These are phyloP conservation scores for Ammospiza maritima DNA, from an alignment of 2,797 vertebrate species.

Conservation along the genomic window DNA sequence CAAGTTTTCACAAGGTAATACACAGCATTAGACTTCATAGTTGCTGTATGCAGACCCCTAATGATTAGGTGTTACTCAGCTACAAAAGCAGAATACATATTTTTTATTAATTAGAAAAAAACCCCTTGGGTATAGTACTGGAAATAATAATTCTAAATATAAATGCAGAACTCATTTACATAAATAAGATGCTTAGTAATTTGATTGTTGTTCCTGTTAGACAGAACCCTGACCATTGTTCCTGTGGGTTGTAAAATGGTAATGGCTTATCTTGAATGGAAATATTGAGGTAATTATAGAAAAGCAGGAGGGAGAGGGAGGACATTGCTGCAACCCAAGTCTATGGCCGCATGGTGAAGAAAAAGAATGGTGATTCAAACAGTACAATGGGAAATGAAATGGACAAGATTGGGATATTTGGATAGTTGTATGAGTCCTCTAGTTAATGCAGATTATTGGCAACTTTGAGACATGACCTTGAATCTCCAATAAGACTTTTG, in stretches of 20 bases:
- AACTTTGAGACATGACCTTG: background rate
- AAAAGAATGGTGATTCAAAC: background rate
- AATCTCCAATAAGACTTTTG: background rate
- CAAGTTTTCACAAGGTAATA: background rate
- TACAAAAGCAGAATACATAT: background rate
- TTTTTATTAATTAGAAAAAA: background rate
- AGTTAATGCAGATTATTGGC: background rate
- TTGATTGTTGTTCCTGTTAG: background rate
- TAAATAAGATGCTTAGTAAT: background rate
- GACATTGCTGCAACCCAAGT: background rate
- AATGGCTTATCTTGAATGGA: background rate
- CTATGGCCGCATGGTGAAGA: accelerated
- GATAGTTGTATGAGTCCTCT: background rate
- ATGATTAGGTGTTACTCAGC: background rate
- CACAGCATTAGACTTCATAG: background rate
- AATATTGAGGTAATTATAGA: background rate
- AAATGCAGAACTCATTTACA: background rate
- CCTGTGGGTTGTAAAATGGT: background rate
- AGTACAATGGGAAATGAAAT: background rate
- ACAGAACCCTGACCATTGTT: background rate
- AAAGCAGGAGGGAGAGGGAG: background rate
- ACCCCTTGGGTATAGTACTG: background rate
- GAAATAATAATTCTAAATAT: background rate
- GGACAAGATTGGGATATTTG: background rate
- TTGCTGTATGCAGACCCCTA: background rate